Evolutionary conservation across 1,140 invertebrate species (phyloP), one percentile per base, ranked within the genome.

Genomic region (Hyposmocoma kahamanoa): DNA sequence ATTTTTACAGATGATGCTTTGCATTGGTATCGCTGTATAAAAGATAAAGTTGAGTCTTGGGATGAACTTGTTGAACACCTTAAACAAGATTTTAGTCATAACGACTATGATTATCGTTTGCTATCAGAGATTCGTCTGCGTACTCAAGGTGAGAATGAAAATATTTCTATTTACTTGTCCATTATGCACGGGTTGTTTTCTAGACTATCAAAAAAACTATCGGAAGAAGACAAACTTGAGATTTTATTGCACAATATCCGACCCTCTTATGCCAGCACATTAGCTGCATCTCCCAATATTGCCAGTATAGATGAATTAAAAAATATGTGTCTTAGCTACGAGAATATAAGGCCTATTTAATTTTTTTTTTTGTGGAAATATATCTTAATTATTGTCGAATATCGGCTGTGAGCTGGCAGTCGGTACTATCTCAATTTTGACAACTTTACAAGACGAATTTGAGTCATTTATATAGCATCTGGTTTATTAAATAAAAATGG

Each of bases 1-100:
- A 61, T 76, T 22, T 72, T 73, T 48, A 43, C 47, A 0, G 69
- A 53, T 18, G 57, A 59, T 50, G 70, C 70, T 18, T 34, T 70
- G 1, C 55, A 64, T 24, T 73, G 66, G 66, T 70, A 49, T 34
- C 18, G 59, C 5, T 47, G 47, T 17, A 24, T 67, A n/a, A 32
- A 51, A 18, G 26, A 44, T 9, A 2, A 36, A 13, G 30, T 71
- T 2, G 42, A 18, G 24, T 32, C 15, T 22, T 76, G 72, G 65
- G 41, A 56, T 43, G 55, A 66, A 3, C 42, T 73, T 8, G 28
- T 50, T 18, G 4, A 0, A 9, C 22, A 52, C 2, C 43, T 74
- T 11, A 55, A 38, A 24, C 3, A 48, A 42, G 62, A 77, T 53
- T 77, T 72, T 53, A 38, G 32, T 42, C 49, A 53, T 9, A 1